Evolutionary conservation across 2,113 vertebrate genomes (phyloP).

Genomic region (Microcebus jonahi): DNA sequence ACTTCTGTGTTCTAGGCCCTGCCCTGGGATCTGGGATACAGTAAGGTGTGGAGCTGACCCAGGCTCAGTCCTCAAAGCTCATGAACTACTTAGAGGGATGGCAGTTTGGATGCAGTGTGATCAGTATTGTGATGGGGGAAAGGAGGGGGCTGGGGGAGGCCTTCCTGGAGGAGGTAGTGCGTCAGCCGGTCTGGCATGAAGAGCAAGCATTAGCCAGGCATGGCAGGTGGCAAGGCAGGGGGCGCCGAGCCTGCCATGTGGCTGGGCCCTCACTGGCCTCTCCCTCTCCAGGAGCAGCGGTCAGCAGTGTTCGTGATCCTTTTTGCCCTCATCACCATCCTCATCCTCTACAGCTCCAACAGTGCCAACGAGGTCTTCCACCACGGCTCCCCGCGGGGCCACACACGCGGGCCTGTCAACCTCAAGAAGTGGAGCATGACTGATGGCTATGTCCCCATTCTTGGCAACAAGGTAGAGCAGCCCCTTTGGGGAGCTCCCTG

Average conservation of each 20-base stretch:
- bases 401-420: conserved; percentile 81
- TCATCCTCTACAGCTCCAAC: conserved; percentile 96
- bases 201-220: neutral
- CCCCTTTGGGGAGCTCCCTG: neutral
- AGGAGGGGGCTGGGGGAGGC: neutral
- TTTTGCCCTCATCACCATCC: conserved; percentile 93
- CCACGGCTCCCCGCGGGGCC: conserved; percentile 81
- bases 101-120: neutral
- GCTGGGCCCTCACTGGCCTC: conserved; percentile 21
- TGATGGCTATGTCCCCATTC: conserved; percentile 89
- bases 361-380: conserved; percentile 87
- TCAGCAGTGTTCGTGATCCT: conserved; percentile 90
- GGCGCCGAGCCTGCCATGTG: rapidly evolving
- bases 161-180: neutral
- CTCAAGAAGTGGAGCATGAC: conserved; percentile 92
- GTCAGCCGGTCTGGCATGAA: neutral
- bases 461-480: conserved; percentile 92
- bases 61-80: neutral
- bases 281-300: conserved; percentile 88
- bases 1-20: neutral
- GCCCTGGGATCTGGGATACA: neutral
- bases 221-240: neutral
- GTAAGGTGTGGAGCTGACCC: neutral
- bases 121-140: neutral
- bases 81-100: neutral